phyloP scores from a whole-genome alignment of 1,140 invertebrate species.

The Drosophila mayri region DNA sequence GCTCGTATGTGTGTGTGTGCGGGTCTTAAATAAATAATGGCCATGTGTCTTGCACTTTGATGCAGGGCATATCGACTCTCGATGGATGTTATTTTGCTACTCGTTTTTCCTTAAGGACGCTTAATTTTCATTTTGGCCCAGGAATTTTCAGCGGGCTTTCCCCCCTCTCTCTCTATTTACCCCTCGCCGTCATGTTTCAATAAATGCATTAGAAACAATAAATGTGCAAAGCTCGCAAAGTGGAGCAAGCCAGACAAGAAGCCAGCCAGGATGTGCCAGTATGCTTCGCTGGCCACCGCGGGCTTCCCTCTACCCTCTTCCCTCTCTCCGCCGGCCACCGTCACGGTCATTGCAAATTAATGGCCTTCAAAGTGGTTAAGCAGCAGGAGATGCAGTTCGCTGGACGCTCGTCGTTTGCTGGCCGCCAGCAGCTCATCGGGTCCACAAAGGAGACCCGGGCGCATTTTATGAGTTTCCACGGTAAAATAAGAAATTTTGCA shows the following conservation, averaged over 20 bases:
- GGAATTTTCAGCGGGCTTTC: conserved; percentile 5
- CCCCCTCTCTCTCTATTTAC: conserved; percentile 4
- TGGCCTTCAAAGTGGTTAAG: conserved; percentile 76
- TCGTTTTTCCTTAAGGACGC: conserved; percentile 43
- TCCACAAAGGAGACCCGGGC: conserved; percentile 63
- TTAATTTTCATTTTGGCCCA: conserved; percentile 44
- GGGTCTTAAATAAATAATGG: conserved; percentile 77
- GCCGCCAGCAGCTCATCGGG: conserved; percentile 59
- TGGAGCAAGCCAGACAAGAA: conserved; percentile 43
- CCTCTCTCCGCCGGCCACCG: conserved; percentile 8
- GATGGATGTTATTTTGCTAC: conserved; percentile 41
- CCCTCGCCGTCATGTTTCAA: conserved; percentile 9
- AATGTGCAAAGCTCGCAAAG: conserved; percentile 64
- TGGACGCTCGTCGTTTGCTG: conserved; percentile 44
- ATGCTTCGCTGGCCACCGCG: conserved; percentile 35
- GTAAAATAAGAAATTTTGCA: conserved; percentile 77
- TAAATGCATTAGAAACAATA: conserved; percentile 72
- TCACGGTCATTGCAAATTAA: conserved; percentile 78
- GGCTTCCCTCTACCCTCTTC: not conserved
- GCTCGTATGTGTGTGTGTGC: conserved; percentile 9
- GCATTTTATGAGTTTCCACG: conserved; percentile 79
- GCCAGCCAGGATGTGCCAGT: conserved; percentile 42
- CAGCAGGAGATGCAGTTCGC: conserved; percentile 57
- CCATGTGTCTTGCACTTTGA: conserved; percentile 63
- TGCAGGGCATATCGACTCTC: conserved; percentile 38